Base-by-base conservation (phyloP, 1,140 invertebrate species). In the Fragariocoptes setiger region DNA sequence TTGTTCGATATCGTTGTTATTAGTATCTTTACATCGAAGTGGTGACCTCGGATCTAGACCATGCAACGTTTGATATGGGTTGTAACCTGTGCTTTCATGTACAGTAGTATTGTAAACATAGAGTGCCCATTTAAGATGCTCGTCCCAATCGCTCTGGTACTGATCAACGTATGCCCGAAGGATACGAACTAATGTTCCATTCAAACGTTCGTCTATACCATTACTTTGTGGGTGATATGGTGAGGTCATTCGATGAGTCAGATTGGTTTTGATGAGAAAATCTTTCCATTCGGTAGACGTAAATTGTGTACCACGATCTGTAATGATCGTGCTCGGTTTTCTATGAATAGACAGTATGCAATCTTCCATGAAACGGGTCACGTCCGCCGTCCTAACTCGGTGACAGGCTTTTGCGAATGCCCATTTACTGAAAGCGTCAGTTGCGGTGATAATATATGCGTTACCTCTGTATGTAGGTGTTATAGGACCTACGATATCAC, bases 51-150 rank as follows among this genome's bases (percentile, higher is more conserved):
- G 50, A 43, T 57, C 54, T 37, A 45, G 45, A 5, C 59, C 59
- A 40, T 57, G 60, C 16, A 63, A 14, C 3, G 63, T 21, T 51
- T 60, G 54, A 41, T 56, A 56, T 2, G 60, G 56, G 5, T 53
- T 46, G 44, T 49, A 58, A 12, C 51, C 48, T 1, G 56, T 62
- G 0, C 52, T 47, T 38, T 46, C 44, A 41, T 64, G 61, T 2
- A 51, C 21, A 13, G 55, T 49, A 0, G 57, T 57, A 35, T 64
- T 63, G 41, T 61, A 59, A 4, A 52, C 53, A 45, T 59, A 61
- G 13, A 53, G 53, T 1, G 58, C 59, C 15, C 53, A 54, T 1
- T 48, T 50, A 1, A 62, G 41, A 4, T 52, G 56, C 40, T 52
- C 38, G 38, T 63, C 60, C 62, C 62, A 65, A 43, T 62, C 52